Evolutionary conservation across 2,888 invertebrate genomes (phyloP).

Genomic region (Arenicola marina): DNA sequence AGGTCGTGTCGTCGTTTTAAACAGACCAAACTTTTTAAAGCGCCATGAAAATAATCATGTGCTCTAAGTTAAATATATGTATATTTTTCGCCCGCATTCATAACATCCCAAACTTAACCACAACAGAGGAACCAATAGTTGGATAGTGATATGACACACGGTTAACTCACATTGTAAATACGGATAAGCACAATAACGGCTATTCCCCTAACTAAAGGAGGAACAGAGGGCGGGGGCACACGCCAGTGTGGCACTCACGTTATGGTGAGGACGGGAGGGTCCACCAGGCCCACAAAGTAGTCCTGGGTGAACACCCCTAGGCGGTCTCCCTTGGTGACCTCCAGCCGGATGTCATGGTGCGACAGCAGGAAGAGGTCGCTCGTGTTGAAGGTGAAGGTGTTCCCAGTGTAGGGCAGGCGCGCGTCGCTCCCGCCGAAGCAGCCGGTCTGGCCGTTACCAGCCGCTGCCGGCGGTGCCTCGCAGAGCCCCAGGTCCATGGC

Average conservation of each 20-base stretch:
- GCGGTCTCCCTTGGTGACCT: not conserved
- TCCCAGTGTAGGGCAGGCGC: not conserved
- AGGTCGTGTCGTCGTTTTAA: no score
- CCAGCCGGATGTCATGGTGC: not conserved
- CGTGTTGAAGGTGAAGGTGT: not conserved
- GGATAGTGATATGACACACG: no score
- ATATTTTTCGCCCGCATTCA: no score
- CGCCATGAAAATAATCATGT: no score
- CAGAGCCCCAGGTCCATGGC: not conserved
- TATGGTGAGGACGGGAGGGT: slow-evolving; percentile 1
- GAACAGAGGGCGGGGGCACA: not conserved
- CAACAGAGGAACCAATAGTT: no score
- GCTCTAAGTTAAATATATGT: no score
- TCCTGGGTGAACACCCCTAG: not conserved
- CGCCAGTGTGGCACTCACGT: slow-evolving; percentile 2
- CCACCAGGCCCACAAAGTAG: not conserved
- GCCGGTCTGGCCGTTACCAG: slow-evolving; percentile 31
- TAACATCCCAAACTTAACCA: no score
- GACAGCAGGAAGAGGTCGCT: not conserved
- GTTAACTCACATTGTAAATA: no score
- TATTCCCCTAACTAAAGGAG: no score
- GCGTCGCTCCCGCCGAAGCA: slow-evolving; percentile 3
- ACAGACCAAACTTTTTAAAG: no score
- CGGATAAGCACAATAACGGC: no score
- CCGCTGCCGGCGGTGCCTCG: not conserved